Conservation (phyloP, 2,113 vertebrate genomes). For the Laterallus jamaicensis region DNA sequence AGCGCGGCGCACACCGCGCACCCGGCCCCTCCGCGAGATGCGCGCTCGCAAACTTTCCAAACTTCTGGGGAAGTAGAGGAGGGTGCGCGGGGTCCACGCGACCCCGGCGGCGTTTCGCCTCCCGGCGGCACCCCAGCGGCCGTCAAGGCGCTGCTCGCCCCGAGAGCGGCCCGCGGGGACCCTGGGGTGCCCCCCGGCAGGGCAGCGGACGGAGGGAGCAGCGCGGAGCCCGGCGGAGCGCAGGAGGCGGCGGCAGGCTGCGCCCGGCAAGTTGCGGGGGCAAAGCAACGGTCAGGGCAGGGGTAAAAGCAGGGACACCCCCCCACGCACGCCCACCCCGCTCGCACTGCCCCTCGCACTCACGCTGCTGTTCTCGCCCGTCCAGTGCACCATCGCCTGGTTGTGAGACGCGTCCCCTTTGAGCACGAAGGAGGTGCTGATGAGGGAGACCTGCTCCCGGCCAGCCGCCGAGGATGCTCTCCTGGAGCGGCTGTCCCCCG, state of each 20-base stretch:
- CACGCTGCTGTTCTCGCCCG: constrained; percentile 97
- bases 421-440: constrained; percentile 96
- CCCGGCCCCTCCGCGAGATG: background rate
- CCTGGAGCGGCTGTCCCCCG: constrained; percentile 63
- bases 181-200: background rate
- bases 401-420: constrained; percentile 96
- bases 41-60: constrained; percentile 38
- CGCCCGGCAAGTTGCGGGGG: background rate
- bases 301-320: background rate
- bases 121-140: background rate
- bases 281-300: background rate
- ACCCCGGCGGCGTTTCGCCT: background rate
- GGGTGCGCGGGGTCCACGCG: background rate
- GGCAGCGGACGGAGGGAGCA: background rate
- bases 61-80: background rate
- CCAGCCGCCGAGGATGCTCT: constrained; percentile 70
- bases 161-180: background rate
- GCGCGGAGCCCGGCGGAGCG: background rate
- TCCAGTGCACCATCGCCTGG: constrained; percentile 99
- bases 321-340: background rate
- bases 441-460: constrained; percentile 81
- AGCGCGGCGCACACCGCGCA: background rate
- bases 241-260: background rate
- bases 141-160: background rate
- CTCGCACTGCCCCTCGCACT: constrained; percentile 71